phyloP scores from a whole-genome alignment of 2,113 vertebrate genomes.

The Meriones unguiculatus region DNA sequence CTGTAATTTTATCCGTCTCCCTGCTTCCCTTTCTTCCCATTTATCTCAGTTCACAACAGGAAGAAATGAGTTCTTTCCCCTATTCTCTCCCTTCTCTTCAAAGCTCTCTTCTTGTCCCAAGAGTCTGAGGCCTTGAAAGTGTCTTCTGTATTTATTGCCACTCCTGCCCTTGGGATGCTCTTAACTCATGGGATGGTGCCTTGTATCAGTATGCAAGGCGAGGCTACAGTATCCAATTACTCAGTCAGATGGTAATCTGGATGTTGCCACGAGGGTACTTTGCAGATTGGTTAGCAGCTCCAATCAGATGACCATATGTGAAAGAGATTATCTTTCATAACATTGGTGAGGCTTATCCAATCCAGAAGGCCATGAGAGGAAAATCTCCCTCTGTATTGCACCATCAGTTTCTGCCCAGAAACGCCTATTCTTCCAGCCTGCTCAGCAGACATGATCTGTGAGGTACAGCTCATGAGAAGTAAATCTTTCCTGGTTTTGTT shows the following conservation, averaged over 20 bases:
- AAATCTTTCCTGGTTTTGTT: not conserved
- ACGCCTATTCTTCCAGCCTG: not conserved
- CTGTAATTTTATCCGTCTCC: not conserved
- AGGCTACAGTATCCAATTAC: not conserved
- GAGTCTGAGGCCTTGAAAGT: not conserved
- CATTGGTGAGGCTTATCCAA: not conserved
- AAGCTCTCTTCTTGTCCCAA: accelerated
- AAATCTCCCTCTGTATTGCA: not conserved
- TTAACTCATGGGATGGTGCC: not conserved
- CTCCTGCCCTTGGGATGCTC: not conserved
- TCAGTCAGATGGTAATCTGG: not conserved
- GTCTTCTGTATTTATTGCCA: not conserved
- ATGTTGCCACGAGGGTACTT: not conserved
- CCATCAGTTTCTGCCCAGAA: not conserved
- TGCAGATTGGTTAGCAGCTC: not conserved
- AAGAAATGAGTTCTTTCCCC: too few species aligned
- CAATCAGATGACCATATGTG: not conserved
- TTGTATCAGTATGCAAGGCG: not conserved
- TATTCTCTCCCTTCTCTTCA: not conserved
- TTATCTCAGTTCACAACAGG: not conserved
- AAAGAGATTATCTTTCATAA: not conserved
- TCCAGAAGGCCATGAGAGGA: not conserved
- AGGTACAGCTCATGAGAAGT: not conserved
- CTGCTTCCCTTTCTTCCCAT: not conserved
- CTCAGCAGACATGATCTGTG: accelerated